A percentile compares a stretch with the other conserved stretches of the same genome.
Conservation (phyloP, 2,888 invertebrate genomes). For the Cylindroiulus punctatus region DNA sequence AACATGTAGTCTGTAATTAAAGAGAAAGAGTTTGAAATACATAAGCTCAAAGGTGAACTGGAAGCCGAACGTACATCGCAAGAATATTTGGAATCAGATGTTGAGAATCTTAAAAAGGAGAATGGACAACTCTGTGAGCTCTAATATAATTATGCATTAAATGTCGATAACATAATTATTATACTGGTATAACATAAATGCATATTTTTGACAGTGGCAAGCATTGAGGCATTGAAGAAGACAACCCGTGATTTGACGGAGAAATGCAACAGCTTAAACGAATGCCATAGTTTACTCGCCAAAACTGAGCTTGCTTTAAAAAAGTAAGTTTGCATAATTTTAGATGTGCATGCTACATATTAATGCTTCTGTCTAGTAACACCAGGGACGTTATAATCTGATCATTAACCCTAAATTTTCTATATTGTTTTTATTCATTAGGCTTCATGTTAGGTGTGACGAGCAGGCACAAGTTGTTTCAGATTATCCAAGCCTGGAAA, state of each 20-base stretch:
- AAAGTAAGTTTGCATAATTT: background rate
- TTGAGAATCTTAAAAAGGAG: background rate
- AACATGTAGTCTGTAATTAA: background rate
- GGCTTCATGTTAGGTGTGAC: background rate
- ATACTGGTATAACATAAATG: too few species aligned
- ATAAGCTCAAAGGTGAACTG: background rate
- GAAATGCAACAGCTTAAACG: background rate
- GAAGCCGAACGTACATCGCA: background rate
- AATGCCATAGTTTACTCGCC: background rate
- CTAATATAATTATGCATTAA: background rate
- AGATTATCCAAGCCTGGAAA: constrained; percentile 11
- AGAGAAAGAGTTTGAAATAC: constrained; percentile 44
- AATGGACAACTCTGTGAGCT: background rate
- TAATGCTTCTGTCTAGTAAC: background rate
- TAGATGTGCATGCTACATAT: too few species aligned
- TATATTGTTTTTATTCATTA: background rate
- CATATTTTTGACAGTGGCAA: background rate
- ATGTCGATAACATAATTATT: too few species aligned
- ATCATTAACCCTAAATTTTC: background rate
- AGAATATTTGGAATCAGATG: background rate
- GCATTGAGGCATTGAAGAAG: background rate
- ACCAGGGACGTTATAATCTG: background rate
- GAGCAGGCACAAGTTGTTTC: background rate
- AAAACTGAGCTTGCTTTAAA: background rate
- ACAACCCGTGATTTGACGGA: background rate